Base-by-base conservation (phyloP, 2,888 invertebrate species). In the Tupiocoris notatus region DNA sequence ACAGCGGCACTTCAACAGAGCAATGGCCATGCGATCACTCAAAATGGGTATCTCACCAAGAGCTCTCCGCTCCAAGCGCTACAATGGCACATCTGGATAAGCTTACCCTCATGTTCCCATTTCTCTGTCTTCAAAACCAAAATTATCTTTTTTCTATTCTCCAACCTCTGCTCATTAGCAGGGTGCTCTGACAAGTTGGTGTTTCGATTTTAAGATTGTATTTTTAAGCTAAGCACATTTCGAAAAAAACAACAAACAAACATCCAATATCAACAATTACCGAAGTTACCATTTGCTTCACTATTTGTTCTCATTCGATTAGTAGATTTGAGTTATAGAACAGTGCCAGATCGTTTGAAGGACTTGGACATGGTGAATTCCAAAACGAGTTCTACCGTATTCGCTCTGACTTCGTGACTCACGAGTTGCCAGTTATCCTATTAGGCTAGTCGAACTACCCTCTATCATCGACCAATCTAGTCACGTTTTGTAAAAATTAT, bases 21-120 rank as follows among this genome's bases (percentile, higher is more conserved):
- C 94, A 16, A 92, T 94, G 91, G 93, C 94, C 17, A 94, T 94
- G 93, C 88, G 93, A 16, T 92, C 93, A 68, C 86, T 95, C 62
- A 81, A 81, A 75, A 79, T 81, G 79, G 80, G 80, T 17, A 80
- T 80, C 20, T 80, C 80, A 18, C 79, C 80, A 2, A 75, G 80
- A n/a, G 79, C 80, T 25, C 78, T 80, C 24, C 78, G 81, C 25
- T 68, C 80, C 63, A 80, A 79, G 61, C 77, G 80, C 56, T 78
- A 79, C 78, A 79, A 77, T 58, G 79, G 79, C 17, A 78, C 76
- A 16, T 79, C 77, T 24, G 80, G 79, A 76, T 79, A 79, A 39
- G 24, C 24, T 24, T 18, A 59, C 61, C 22, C n/a, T n/a, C n/a
- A n/a, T n/a, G n/a, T n/a, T n/a, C n/a, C 20, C 59, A 12, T 70